Evolutionary conservation across 2,113 vertebrate genomes (phyloP), one percentile per base, ranked within the genome.

Genomic region (Microcebus ravelobensis): DNA sequence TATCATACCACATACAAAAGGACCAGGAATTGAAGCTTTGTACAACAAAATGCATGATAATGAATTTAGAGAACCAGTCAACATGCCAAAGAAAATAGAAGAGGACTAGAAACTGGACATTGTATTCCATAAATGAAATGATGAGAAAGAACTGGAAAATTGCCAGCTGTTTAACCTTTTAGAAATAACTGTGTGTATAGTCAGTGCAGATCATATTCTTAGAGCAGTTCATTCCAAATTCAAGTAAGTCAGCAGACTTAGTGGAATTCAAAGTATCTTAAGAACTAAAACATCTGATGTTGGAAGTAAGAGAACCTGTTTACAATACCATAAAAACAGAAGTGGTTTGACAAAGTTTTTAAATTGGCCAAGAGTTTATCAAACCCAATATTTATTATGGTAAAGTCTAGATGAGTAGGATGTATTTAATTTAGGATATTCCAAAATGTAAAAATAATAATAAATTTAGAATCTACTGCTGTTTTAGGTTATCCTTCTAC

Each of bases 101-200:
- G 71, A 92, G 68, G 89, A 52, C 21, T 55, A 84, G 71, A 59
- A 91, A 52, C 61, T 87, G 34, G 39, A 86, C 57, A 74, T 52
- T 90, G 3, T 92, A 88, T 95, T 82, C 55, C 34, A n/a, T 95
- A 65, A 88, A 31, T 96, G 82, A 93, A 97, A 84, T 95, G 55
- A 91, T 74, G 57, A 81, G 59, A 90, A 87, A 94, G 59, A 95
- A 90, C 42, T 82, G n/a, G 67, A 90, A 84, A 79, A 70, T 50
- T 65, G 63, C 67, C 90, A 95, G 15, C 48, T 65, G 92, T 96
- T 87, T 96, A 85, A 95, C 85, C 80, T 97, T 94, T 94, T 87
- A 79, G 85, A 95, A 94, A 92, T 92, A 96, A 63, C 50, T 63
- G 10, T 63, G 23, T 97, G 50, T 55, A 3, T 80, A 86, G 45